A percentile compares a stretch with the other conserved stretches of the same genome.
Evolutionary conservation across 2,888 invertebrate genomes (phyloP).

Genomic region (Busseola fusca): DNA sequence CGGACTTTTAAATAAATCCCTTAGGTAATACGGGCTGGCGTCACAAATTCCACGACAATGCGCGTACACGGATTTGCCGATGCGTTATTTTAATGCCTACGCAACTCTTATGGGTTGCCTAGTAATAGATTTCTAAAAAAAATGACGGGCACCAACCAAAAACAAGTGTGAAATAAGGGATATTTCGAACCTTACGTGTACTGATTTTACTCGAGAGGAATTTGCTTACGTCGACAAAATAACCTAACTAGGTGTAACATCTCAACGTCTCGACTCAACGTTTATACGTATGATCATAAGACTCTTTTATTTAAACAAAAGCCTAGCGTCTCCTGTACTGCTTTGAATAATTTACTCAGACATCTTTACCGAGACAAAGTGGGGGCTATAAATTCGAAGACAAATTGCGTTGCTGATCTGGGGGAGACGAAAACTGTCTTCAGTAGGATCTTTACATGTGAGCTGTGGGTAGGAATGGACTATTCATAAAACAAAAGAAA

Average conservation of each 20-base stretch:
- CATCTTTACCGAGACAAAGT: constrained; percentile 19
- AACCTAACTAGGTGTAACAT: neutral
- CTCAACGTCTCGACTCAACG: too few relatives aligned
- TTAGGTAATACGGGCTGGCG: too few relatives aligned
- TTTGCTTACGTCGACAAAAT: neutral
- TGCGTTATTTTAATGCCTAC: neutral
- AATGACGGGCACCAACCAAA: neutral
- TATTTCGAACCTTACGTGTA: neutral
- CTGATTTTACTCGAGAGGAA: neutral
- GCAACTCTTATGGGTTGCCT: neutral
- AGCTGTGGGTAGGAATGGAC: neutral
- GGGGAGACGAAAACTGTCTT: constrained; percentile 2
- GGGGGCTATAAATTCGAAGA: constrained; percentile 18
- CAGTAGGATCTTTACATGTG: neutral
- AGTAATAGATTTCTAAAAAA: neutral
- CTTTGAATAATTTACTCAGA: constrained; percentile 33
- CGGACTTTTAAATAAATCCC: too few relatives aligned
- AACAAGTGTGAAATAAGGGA: neutral
- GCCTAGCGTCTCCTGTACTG: neutral
- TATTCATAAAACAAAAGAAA: neutral
- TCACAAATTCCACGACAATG: too few relatives aligned
- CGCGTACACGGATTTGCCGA: neutral
- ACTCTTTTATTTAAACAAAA: neutral
- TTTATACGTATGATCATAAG: neutral
- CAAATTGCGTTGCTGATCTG: constrained; percentile 27